Base-by-base conservation (phyloP, 2,113 vertebrate genomes). In the Vidua chalybeata region DNA sequence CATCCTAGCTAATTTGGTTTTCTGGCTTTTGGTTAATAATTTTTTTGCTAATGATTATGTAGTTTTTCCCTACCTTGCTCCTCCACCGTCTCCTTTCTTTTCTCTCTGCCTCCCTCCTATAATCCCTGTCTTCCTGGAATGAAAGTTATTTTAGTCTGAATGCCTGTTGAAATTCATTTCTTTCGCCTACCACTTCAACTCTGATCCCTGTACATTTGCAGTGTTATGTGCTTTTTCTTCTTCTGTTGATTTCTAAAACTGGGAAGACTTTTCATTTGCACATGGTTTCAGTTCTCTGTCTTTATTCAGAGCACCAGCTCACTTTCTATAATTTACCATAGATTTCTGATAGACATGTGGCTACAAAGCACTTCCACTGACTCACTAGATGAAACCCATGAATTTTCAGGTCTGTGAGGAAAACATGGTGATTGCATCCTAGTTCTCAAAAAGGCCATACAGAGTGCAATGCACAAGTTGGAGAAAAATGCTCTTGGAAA, bases 181-280 rank as follows among this genome's bases (percentile, higher is more conserved):
- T 90, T 96, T 93, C 1, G 3, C 86, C 80, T 86, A 90, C 79
- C 75, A 59, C 67, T 88, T 63, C 72, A 77, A 16, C 3, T 3
- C 49, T 95, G 63, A 71, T 80, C 76, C 35, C 28, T 39, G 19
- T 31, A 41, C 19, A 10, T 89, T 94, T 89, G 83, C 76, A 81
- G 8, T 59, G 39, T 75, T 63, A 28, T 21, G 17, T 56, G 43
- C 5, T 90, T 83, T 95, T 89, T 56, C 83, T 74, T 93, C 35
- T 84, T 90, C 51, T 64, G 33, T 24, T 81, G 39, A 75, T 89
- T 92, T 97, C 94, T 97, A 95, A 93, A 97, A 87, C 56, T 68
- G 69, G 45, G 30, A 93, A 81, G 43, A 64, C 35, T 92, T 97
- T 94, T 90, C 80, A 84, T 84, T 95, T 95, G 56, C 76, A 95